A percentile compares a stretch with the other conserved stretches of the same genome.
Conservation (phyloP, 2,113 vertebrate genomes). For the Sylvietta virens region DNA sequence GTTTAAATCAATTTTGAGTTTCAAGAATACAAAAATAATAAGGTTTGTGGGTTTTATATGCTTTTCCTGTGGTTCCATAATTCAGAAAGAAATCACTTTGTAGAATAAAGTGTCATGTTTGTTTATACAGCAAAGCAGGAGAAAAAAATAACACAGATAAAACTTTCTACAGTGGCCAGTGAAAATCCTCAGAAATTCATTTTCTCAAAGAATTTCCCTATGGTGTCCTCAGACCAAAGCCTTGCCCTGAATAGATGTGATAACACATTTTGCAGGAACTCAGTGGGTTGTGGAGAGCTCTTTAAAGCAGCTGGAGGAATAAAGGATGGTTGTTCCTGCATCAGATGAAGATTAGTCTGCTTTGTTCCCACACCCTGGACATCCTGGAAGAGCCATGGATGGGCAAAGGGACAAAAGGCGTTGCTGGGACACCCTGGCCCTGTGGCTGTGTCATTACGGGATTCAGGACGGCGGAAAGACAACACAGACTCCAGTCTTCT, state of each 20-base stretch:
- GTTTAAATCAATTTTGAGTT: slow-evolving; percentile 56
- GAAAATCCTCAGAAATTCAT: slow-evolving; percentile 18
- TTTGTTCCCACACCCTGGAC: background rate
- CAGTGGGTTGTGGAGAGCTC: background rate
- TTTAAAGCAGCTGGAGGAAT: background rate
- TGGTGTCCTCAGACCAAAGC: background rate
- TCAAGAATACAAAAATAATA: slow-evolving; percentile 57
- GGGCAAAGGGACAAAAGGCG: background rate
- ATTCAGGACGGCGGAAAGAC: no score
- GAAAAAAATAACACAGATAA: slow-evolving; percentile 18
- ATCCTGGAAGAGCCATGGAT: background rate
- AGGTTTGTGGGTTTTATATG: slow-evolving; percentile 49
- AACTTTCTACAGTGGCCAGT: slow-evolving; percentile 16
- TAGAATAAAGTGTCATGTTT: slow-evolving; percentile 53
- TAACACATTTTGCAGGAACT: background rate
- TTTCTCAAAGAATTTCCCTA: background rate
- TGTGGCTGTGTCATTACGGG: no score
- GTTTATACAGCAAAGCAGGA: background rate
- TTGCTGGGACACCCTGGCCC: background rate
- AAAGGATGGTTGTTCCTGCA: background rate
- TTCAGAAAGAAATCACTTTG: slow-evolving; percentile 52
- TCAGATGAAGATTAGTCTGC: background rate
- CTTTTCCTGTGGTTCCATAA: slow-evolving; percentile 41
- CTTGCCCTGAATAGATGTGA: background rate
- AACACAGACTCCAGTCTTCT: no score